Conservation (phyloP, 2,113 vertebrate genomes). For the Scatophagus argus region DNA sequence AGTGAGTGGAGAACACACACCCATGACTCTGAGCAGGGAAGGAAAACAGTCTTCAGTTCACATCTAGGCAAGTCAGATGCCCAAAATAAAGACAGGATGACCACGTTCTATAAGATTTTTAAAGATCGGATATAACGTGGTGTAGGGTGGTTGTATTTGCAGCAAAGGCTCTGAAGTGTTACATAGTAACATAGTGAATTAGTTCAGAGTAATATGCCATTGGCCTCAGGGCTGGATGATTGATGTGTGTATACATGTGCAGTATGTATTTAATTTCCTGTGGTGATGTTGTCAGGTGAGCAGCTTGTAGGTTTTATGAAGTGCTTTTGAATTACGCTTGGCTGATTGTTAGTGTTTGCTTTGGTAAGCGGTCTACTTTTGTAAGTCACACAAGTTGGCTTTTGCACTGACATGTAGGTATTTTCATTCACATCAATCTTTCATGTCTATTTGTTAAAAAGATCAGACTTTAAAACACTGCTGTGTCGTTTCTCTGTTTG, state of each 20-base stretch:
- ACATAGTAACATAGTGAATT: neutral
- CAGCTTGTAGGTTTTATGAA: slow-evolving; percentile 16
- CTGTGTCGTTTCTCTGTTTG: neutral
- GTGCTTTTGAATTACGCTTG: slow-evolving; percentile 32
- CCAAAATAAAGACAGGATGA: slow-evolving; percentile 23
- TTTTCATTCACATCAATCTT: slow-evolving; percentile 46
- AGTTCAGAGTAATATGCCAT: slow-evolving; percentile 6
- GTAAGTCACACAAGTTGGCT: slow-evolving; percentile 25
- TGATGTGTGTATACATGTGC: slow-evolving; percentile 10
- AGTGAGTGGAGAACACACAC: slow-evolving; percentile 39
- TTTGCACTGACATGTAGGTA: slow-evolving; percentile 17
- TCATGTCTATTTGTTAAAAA: slow-evolving; percentile 17
- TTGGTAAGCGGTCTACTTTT: slow-evolving; percentile 34
- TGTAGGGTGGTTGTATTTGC: neutral
- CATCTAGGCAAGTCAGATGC: slow-evolving; percentile 10
- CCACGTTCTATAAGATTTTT: neutral
- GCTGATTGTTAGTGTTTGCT: slow-evolving; percentile 27
- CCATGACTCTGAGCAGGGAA: slow-evolving; percentile 16
- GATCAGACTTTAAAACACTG: neutral
- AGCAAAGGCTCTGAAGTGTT: neutral
- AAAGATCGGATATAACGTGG: too few relatives aligned
- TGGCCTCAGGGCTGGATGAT: slow-evolving; percentile 10
- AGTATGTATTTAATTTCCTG: slow-evolving; percentile 19
- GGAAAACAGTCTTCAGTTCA: slow-evolving; percentile 16
- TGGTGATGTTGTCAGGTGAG: slow-evolving; percentile 28